Conservation (phyloP, 2,888 invertebrate species). For the Mylabris sibirica region DNA sequence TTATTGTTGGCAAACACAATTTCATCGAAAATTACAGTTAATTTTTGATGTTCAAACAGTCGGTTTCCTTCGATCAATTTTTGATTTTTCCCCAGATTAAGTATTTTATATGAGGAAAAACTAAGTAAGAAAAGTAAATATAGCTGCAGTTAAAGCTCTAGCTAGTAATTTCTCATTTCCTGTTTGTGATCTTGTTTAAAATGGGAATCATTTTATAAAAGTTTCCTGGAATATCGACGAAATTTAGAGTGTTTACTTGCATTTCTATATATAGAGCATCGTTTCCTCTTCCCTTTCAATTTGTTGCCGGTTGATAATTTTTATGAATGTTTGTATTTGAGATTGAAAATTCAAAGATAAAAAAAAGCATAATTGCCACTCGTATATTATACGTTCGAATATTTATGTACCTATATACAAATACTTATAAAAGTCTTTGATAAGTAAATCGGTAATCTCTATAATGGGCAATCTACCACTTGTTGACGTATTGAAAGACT, state of each 20-base stretch:
- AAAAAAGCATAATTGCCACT: not conserved
- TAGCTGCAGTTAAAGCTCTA: slow-evolving; percentile 6
- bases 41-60: not conserved
- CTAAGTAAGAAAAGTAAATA: not conserved
- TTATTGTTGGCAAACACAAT: slow-evolving; percentile 9
- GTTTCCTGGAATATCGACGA: slow-evolving; percentile 4
- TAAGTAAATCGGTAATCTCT: slow-evolving; percentile 2
- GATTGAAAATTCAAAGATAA: not conserved
- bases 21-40: slow-evolving; percentile 1
- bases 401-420: not conserved
- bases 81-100: not conserved
- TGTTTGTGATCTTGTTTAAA: slow-evolving; percentile 19
- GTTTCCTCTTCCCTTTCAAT: not conserved
- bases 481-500: slow-evolving; percentile 14
- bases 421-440: not conserved
- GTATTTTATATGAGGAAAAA: not conserved
- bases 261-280: not conserved
- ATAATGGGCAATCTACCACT: slow-evolving; percentile 14
- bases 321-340: not conserved
- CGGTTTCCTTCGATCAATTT: not conserved
- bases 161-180: slow-evolving; percentile 23
- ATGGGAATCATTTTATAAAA: slow-evolving; percentile 13
- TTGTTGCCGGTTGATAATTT: not conserved
- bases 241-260: slow-evolving; percentile 5
- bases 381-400: not conserved